Evolutionary conservation across 2,797 vertebrate species (phyloP).

Genomic region (Falco novaeseelandiae): DNA sequence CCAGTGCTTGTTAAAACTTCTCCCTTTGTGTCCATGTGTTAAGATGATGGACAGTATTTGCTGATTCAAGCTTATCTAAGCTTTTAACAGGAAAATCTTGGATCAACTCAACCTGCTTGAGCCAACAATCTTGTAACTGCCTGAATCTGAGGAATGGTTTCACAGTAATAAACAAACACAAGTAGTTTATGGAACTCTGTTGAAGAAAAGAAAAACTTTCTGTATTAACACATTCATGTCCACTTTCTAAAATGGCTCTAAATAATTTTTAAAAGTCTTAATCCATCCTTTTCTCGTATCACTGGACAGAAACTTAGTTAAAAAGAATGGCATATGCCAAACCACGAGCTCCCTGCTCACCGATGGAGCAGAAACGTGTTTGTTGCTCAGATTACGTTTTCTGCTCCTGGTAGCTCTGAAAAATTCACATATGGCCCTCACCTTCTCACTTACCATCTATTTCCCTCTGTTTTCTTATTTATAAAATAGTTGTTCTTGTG

Average conservation of each 20-base stretch:
- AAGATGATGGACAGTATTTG: constrained; percentile 69
- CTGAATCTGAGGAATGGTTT: not conserved
- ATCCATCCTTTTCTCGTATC: not conserved
- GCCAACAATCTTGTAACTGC: not conserved
- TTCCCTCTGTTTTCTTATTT: not conserved
- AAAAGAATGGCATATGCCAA: not conserved
- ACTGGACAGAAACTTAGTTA: not conserved
- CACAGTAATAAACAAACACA: constrained; percentile 24
- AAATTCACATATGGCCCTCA: not conserved
- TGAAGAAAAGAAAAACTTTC: not conserved
- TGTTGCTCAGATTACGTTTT: not conserved
- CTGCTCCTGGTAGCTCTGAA: not conserved
- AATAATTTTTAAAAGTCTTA: not conserved
- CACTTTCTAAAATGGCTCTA: not conserved
- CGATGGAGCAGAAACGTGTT: not conserved
- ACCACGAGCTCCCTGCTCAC: not conserved
- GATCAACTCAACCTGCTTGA: constrained; percentile 29
- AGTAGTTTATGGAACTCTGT: not conserved
- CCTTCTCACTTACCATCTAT: not conserved
- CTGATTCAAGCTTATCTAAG: constrained; percentile 63
- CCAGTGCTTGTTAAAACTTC: constrained; percentile 62
- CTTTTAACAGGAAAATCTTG: constrained; percentile 50
- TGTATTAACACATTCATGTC: not conserved
- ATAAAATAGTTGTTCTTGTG: not conserved
- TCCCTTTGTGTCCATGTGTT: constrained; percentile 62